Evolutionary conservation across 2,797 vertebrate genomes (phyloP), one percentile per base, ranked within the genome.

Genomic region (Sebastes itinus): DNA sequence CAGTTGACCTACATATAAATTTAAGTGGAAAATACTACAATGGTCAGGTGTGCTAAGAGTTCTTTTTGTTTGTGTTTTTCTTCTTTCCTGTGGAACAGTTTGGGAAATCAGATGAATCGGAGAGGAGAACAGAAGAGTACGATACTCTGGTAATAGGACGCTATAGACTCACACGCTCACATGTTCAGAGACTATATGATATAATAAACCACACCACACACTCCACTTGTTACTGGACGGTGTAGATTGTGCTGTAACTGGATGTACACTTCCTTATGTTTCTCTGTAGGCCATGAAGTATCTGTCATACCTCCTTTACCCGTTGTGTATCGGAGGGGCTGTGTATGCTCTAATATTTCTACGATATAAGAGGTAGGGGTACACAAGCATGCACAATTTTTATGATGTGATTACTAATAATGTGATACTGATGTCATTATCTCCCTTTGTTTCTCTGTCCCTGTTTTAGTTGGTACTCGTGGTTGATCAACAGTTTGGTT

Each of bases 401-500:
- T 32, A 10, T 7, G 13, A 32, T 2, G 7, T 12, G 13, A 52
- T 32, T 11, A 49, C 25, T 60, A n/a, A 9, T 68, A 0, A 18
- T 33, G 2, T 60, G 5, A n/a, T 25, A 4, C 13, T 4, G 46
- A 55, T 75, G 2, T 49, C 18, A 30, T 61, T 16, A 54, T 14
- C 22, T 46, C 5, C 3, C 4, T 65, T 30, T 79, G 23, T 46
- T 1, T 61, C 13, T 75, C 81, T 80, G 35, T 2, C 35, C 91
- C 91, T 59, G 64, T 81, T 72, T 59, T 84, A 99, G 99, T 88
- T 99, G 98, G 99, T 99, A 99, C 89, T 99, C 99, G 0, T 99
- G 99, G 99, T 38, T 99, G 80, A 98, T 99, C 91, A 99, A 99
- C 96, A 99, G 98, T 91, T 96, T 99, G 83, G 99, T 99, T 65